phyloP scores from a whole-genome alignment of 2,888 invertebrate genomes.

The Ceraclea dissimilis region DNA sequence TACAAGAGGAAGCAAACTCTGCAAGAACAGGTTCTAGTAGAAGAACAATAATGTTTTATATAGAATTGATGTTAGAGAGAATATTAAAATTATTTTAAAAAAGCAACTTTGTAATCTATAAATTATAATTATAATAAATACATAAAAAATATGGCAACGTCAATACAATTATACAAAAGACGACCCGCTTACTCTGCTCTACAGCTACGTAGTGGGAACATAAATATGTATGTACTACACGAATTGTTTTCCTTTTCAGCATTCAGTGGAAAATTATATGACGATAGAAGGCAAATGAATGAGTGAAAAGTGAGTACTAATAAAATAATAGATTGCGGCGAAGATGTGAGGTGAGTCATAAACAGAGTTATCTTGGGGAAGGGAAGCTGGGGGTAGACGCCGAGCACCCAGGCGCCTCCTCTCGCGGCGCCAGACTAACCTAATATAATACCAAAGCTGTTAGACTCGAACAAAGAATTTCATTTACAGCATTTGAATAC shows the following conservation, averaged over 20 bases:
- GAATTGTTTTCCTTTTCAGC: background rate
- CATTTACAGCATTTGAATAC: slow-evolving; percentile 3
- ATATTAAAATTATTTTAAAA: too few species aligned
- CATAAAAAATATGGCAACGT: too few species aligned
- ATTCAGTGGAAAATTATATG: background rate
- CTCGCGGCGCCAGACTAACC: slow-evolving; percentile 14
- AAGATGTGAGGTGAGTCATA: background rate
- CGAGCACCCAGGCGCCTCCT: slow-evolving; percentile 2
- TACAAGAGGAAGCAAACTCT: background rate
- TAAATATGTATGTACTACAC: too few species aligned
- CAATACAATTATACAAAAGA: too few species aligned
- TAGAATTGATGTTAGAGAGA: background rate
- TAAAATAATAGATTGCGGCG: background rate
- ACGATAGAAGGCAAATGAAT: background rate
- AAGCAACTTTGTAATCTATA: too few species aligned
- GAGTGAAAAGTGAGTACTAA: background rate
- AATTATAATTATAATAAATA: too few species aligned
- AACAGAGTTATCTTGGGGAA: background rate
- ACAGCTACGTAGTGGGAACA: too few species aligned
- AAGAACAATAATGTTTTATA: background rate
- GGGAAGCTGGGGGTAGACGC: slow-evolving; percentile 10
- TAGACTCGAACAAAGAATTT: slow-evolving; percentile 18
- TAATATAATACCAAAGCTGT: slow-evolving; percentile 11
- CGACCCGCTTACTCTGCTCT: too few species aligned
- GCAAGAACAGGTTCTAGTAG: background rate